These are phyloP conservation scores for Pachymerium ferrugineum DNA, from an alignment of 2,888 invertebrate genomes.

Conservation along the genomic window DNA sequence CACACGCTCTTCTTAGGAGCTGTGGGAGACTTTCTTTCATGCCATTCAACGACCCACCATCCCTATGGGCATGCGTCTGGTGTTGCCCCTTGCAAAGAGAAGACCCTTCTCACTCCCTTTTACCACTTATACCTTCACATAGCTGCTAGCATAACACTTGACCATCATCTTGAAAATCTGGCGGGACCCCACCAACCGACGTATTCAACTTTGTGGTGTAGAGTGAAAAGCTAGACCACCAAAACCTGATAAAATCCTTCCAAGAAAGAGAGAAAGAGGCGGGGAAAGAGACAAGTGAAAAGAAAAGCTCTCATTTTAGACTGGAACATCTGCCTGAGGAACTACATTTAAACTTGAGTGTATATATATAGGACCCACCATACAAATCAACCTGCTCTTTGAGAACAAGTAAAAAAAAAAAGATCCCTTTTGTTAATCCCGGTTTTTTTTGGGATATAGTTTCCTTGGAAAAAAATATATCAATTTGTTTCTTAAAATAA, in stretches of 20 bases:
- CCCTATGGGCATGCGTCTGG: conserved; percentile 20
- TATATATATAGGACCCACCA: neutral
- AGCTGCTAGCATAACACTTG: conserved; percentile 27
- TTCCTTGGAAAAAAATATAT: conserved; percentile 1
- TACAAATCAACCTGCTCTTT: conserved; percentile 3
- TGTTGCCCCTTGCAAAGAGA: conserved; percentile 5
- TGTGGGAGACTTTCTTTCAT: neutral
- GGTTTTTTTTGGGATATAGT: neutral
- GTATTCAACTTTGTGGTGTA: neutral
- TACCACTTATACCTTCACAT: neutral
- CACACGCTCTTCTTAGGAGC: neutral
- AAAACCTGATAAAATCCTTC: neutral
- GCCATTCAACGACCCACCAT: conserved; percentile 25
- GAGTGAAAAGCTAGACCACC: neutral
- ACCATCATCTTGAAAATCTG: conserved; percentile 22
- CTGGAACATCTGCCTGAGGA: conserved; percentile 5
- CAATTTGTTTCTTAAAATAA: conserved; percentile 6
- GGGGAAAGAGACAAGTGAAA: neutral
- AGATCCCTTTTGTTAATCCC: neutral
- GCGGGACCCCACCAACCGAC: neutral
- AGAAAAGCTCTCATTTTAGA: conserved; percentile 25
- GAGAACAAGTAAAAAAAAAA: neutral
- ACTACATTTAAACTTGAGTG: neutral
- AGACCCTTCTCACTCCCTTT: neutral
- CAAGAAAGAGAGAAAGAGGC: neutral